Evolutionary conservation across 2,113 vertebrate genomes (phyloP).

Genomic region (Zosterops borbonicus): DNA sequence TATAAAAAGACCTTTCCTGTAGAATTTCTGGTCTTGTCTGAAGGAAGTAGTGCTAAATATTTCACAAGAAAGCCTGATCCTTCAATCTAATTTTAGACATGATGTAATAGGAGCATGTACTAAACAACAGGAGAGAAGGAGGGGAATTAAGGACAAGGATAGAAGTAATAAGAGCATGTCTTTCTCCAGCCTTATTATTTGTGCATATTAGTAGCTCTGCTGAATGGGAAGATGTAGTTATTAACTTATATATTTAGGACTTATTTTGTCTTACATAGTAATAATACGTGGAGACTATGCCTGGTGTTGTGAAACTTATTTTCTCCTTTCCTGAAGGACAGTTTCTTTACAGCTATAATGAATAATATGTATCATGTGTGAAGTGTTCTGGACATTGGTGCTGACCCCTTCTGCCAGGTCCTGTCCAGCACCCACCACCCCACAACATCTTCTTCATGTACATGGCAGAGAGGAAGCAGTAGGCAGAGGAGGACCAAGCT

Average conservation of each 20-base stretch:
- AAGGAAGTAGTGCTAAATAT: conserved; percentile 22
- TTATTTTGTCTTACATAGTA: neutral
- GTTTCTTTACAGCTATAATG: neutral
- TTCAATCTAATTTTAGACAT: conserved; percentile 51
- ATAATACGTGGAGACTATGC: neutral
- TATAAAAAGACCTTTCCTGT: conserved; percentile 19
- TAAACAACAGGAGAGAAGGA: conserved; percentile 12
- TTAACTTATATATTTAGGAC: neutral
- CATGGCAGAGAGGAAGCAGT: neutral
- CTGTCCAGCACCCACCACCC: too few species aligned
- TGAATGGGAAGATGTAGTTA: neutral
- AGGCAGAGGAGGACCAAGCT: neutral
- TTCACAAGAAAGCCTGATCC: conserved; percentile 46
- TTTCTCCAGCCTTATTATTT: neutral
- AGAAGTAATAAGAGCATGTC: neutral
- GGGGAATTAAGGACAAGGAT: conserved; percentile 43
- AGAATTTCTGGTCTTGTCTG: neutral
- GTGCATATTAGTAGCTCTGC: neutral
- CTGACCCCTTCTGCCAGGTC: neutral
- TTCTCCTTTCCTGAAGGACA: neutral
- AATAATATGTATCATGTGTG: neutral
- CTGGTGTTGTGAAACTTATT: neutral
- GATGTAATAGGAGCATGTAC: conserved; percentile 23
- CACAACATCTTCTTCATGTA: neutral
- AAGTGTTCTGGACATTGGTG: neutral